A percentile compares a stretch with the other conserved stretches of the same genome.
These are phyloP conservation scores for Capreolus pygargus DNA, from an alignment of 2,113 vertebrate genomes.

Conservation along the genomic window DNA sequence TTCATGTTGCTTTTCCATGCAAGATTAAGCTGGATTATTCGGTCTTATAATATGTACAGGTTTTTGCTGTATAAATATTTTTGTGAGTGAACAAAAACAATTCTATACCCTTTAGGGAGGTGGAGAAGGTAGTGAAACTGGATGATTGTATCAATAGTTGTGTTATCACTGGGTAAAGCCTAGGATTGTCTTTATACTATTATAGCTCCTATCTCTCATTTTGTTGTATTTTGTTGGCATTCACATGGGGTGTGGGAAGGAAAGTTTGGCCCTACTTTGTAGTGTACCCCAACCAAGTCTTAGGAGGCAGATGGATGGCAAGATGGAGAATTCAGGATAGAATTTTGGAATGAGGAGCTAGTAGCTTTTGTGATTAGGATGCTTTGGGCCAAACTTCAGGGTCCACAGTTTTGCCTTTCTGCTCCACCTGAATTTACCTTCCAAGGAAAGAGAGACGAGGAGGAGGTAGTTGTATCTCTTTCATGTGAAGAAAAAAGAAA, in stretches of 20 bases:
- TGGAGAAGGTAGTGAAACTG: neutral
- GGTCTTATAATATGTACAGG: constrained; percentile 3
- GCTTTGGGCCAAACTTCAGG: neutral
- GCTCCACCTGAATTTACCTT: neutral
- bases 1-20: constrained; percentile 38
- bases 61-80: constrained; percentile 54
- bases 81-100: neutral
- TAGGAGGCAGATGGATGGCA: neutral
- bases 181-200: neutral
- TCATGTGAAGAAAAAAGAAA: neutral
- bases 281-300: neutral
- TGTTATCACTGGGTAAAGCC: neutral
- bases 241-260: neutral
- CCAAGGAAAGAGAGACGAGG: neutral
- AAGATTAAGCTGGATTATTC: constrained; percentile 57
- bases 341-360: neutral
- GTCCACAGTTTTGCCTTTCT: neutral
- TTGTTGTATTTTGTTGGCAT: neutral
- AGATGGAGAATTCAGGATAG: neutral
- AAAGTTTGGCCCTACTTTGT: neutral
- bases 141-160: neutral
- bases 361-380: neutral
- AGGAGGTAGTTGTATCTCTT: neutral
- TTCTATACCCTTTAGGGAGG: neutral
- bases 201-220: neutral